phyloP scores from a whole-genome alignment of 2,888 invertebrate species.

The Caenorhabditis imperialis region DNA sequence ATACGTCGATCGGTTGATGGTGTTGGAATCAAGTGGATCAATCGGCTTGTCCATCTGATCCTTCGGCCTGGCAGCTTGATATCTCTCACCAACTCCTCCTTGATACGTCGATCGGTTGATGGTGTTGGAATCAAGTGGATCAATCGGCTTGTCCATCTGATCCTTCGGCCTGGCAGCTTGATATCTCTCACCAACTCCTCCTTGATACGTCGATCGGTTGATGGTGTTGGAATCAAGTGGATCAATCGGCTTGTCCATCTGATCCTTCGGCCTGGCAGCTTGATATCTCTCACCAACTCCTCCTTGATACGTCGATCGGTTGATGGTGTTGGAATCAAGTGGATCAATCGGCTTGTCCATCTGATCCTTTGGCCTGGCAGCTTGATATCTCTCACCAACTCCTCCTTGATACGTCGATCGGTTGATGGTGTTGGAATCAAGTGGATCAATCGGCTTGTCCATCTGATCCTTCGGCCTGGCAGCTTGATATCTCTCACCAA shows the following conservation, averaged over 20 bases:
- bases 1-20: constrained; percentile 22
- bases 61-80: constrained; percentile 9
- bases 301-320: constrained; percentile 28
- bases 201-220: constrained; percentile 32
- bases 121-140: constrained; percentile 11
- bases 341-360: constrained; percentile 17
- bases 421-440: constrained; percentile 23
- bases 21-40: constrained; percentile 9
- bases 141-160: constrained; percentile 15
- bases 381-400: constrained; percentile 15
- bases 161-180: constrained; percentile 16
- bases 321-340: constrained; percentile 22
- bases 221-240: constrained; percentile 17
- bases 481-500: constrained; percentile 20
- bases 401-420: constrained; percentile 31
- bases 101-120: constrained; percentile 28
- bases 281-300: constrained; percentile 19
- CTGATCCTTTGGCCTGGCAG: constrained; percentile 22
- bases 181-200: constrained; percentile 17
- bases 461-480: constrained; percentile 17
- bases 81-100: constrained; percentile 22
- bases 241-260: constrained; percentile 14
- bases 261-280: constrained; percentile 24
- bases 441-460: constrained; percentile 15
- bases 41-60: constrained; percentile 14